phyloP scores from a whole-genome alignment of 2,797 vertebrate species.

The Acanthiza pusilla region DNA sequence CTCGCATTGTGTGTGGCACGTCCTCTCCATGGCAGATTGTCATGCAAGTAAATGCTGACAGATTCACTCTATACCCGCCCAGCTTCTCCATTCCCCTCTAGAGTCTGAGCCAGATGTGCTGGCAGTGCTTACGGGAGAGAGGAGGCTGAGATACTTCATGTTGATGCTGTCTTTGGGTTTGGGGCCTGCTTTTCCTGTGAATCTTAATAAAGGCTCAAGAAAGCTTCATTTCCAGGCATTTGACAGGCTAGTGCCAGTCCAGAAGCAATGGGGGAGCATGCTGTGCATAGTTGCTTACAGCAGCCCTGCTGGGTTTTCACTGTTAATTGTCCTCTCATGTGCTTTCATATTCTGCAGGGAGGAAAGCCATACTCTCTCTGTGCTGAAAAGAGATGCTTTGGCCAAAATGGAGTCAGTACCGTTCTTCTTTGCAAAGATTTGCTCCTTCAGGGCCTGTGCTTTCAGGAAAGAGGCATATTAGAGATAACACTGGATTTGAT shows the following conservation, averaged over 20 bases:
- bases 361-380: neutral
- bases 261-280: conserved; percentile 10
- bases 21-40: conserved; percentile 22
- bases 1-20: neutral
- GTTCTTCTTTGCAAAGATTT: neutral
- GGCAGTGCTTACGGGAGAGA: conserved; percentile 30
- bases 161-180: conserved; percentile 37
- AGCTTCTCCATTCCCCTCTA: conserved; percentile 8
- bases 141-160: neutral
- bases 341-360: neutral
- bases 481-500: neutral
- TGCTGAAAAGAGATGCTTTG: neutral
- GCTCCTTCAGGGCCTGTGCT: neutral
- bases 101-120: conserved; percentile 56
- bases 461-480: neutral
- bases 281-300: conserved; percentile 12
- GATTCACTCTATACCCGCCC: conserved; percentile 1
- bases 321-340: conserved; percentile 37
- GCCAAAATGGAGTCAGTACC: neutral
- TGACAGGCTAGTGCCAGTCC: conserved; percentile 35
- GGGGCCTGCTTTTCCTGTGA: conserved; percentile 28
- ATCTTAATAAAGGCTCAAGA: conserved; percentile 54
- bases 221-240: conserved; percentile 10
- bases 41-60: conserved; percentile 42
- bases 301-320: conserved; percentile 38